Evolutionary conservation across 2,797 vertebrate species (phyloP).

Genomic region (Ispidina lecontei): DNA sequence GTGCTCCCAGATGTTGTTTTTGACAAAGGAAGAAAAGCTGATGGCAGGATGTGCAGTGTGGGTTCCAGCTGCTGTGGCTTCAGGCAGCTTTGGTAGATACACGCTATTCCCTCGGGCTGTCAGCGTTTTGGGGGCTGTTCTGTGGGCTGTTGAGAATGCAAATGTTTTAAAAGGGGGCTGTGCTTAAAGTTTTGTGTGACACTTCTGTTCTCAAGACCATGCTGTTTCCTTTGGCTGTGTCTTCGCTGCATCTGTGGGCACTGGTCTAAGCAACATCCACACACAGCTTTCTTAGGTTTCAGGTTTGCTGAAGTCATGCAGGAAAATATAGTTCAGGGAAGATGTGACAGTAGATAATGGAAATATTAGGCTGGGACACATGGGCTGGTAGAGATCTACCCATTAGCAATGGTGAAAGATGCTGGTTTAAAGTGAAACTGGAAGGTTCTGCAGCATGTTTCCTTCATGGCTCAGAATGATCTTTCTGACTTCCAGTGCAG

Average conservation of each 20-base stretch:
- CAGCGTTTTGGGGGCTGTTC: not conserved
- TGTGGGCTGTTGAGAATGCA: not conserved
- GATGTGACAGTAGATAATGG: not conserved
- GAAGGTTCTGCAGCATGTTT: not conserved
- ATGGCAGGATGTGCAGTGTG: not conserved
- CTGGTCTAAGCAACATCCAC: not conserved
- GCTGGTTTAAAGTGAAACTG: not conserved
- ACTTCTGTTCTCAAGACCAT: not conserved
- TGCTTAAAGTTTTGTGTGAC: not conserved
- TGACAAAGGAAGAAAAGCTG: not conserved
- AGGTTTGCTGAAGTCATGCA: not conserved
- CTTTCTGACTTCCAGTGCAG: not conserved
- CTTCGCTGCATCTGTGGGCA: not conserved
- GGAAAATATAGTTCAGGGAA: not conserved
- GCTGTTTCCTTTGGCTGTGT: not conserved
- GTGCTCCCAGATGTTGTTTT: not conserved
- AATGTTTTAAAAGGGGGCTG: not conserved
- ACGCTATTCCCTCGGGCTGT: not conserved
- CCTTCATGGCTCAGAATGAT: not conserved
- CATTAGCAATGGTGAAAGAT: accelerated
- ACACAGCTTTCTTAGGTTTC: accelerated
- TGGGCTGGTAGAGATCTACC: not conserved
- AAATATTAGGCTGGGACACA: not conserved
- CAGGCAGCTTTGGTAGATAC: slow-evolving; percentile 2
- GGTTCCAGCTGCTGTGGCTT: slow-evolving; percentile 33